Conservation (phyloP, 2,113 vertebrate genomes). For the Holacanthus passer region DNA sequence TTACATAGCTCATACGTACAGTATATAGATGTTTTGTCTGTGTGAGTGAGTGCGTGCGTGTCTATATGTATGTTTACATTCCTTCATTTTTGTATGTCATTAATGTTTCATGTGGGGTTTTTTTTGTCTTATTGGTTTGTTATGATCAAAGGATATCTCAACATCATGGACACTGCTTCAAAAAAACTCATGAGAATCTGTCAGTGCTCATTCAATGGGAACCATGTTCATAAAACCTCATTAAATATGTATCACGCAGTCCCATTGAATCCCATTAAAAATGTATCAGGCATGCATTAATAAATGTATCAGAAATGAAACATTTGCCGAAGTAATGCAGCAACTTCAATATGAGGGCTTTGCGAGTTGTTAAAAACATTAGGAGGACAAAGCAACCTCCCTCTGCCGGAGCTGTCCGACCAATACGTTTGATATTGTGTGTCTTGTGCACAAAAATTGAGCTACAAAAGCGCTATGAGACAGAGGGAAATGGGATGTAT, state of each 20-base stretch:
- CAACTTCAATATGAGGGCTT: slow-evolving; percentile 54
- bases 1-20: slow-evolving; percentile 65
- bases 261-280: slow-evolving; percentile 73
- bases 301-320: slow-evolving; percentile 67
- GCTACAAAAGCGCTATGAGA: slow-evolving; percentile 8
- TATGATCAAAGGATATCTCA: slow-evolving; percentile 37
- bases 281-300: slow-evolving; percentile 74
- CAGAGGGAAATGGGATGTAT: background rate
- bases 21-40: slow-evolving; percentile 53
- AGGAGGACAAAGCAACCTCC: slow-evolving; percentile 41
- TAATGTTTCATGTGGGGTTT: slow-evolving; percentile 23
- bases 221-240: slow-evolving; percentile 58
- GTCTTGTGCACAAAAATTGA: slow-evolving; percentile 44
- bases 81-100: slow-evolving; percentile 53
- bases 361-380: slow-evolving; percentile 44
- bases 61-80: slow-evolving; percentile 56
- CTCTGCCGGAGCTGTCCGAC: slow-evolving; percentile 19
- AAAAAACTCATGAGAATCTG: slow-evolving; percentile 43
- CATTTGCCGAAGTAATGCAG: slow-evolving; percentile 61
- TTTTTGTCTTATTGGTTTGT: slow-evolving; percentile 64
- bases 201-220: slow-evolving; percentile 44
- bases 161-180: slow-evolving; percentile 38
- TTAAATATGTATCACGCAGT: slow-evolving; percentile 68
- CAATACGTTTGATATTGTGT: slow-evolving; percentile 41
- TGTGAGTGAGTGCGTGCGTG: slow-evolving; percentile 4